A percentile compares a stretch with the other conserved stretches of the same genome.
Conservation (phyloP, 2,797 vertebrate species). For the Dromococcyx pavoninus region DNA sequence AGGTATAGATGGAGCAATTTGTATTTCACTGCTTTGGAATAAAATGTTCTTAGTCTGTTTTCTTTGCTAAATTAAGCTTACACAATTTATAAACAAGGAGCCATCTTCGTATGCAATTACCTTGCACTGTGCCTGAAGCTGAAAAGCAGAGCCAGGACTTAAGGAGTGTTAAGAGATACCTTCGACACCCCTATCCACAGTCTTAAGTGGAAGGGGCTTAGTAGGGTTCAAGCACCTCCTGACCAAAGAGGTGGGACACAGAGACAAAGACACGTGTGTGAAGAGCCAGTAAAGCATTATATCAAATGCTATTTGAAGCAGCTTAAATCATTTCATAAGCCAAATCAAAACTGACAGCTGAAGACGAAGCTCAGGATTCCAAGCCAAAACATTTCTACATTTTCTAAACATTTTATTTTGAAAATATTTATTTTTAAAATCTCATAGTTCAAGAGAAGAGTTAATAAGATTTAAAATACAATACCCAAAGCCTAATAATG, state of each 20-base stretch:
- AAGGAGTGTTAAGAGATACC: neutral
- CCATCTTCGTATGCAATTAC: neutral
- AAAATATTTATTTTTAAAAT: conserved; percentile 9
- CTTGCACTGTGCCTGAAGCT: neutral
- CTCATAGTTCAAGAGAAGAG: neutral
- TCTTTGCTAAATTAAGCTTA: neutral
- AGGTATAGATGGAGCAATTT: neutral
- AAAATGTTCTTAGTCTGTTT: neutral
- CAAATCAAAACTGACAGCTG: conserved; percentile 26
- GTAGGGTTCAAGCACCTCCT: neutral
- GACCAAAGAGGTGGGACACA: neutral
- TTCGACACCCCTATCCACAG: neutral
- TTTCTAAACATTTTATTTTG: neutral
- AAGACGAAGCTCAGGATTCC: neutral
- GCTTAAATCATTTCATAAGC: neutral
- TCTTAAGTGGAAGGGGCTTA: neutral
- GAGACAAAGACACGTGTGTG: neutral
- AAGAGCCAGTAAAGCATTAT: neutral
- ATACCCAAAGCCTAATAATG: neutral
- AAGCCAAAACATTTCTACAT: neutral
- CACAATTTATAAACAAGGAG: neutral
- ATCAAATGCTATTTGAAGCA: neutral
- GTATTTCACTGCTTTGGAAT: neutral
- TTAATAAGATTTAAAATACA: neutral
- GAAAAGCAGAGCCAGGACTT: neutral